Evolutionary conservation across 2,888 invertebrate species (phyloP).

Genomic region (Drosophila tripunctata): DNA sequence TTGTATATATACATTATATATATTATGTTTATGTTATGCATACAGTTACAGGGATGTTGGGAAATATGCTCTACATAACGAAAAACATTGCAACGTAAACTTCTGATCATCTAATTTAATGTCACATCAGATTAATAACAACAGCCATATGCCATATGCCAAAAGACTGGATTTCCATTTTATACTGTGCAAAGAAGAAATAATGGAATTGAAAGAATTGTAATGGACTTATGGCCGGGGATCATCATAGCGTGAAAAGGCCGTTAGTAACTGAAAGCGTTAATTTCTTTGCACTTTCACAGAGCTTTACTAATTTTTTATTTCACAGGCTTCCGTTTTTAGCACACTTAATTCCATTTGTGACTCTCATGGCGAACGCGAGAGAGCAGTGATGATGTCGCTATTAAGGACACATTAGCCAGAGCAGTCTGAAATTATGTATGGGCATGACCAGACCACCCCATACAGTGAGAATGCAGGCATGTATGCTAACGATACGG

Average conservation of each 20-base stretch:
- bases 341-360: slow-evolving; percentile 74
- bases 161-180: slow-evolving; percentile 36
- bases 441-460: slow-evolving; percentile 44
- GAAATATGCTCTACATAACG: not conserved
- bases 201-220: slow-evolving; percentile 36
- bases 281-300: slow-evolving; percentile 58
- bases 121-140: not conserved
- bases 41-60: slow-evolving; percentile 19
- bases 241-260: slow-evolving; percentile 36
- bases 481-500: slow-evolving; percentile 71
- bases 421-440: slow-evolving; percentile 71
- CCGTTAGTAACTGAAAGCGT: slow-evolving; percentile 40
- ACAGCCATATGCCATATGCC: too few relatives aligned
- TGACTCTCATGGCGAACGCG: slow-evolving; percentile 42
- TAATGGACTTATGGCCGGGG: slow-evolving; percentile 35
- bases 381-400: slow-evolving; percentile 65
- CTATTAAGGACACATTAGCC: slow-evolving; percentile 78
- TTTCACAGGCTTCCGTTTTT: slow-evolving; percentile 65
- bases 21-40: slow-evolving; percentile 10
- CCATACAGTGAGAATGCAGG: slow-evolving; percentile 45
- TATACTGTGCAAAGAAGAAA: slow-evolving; percentile 24
- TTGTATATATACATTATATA: not conserved
- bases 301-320: slow-evolving; percentile 45
- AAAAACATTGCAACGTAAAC: not conserved
- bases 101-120: slow-evolving; percentile 14